Base-by-base conservation (phyloP, 1,140 invertebrate species). In the Drosophila jambulina region DNA sequence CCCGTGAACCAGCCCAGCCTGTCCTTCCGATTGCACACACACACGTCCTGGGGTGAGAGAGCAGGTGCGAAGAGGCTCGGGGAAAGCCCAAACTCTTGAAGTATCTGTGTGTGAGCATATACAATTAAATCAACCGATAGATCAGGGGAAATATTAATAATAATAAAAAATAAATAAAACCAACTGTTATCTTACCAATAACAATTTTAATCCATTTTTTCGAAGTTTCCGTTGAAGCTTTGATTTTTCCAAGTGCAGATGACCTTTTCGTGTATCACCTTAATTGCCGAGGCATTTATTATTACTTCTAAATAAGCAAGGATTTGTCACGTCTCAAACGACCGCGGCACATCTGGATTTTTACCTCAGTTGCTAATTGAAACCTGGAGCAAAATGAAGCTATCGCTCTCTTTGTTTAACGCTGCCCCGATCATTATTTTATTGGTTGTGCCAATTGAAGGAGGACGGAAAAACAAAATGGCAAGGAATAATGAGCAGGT, bases 31-130 rank as follows among this genome's bases (percentile, higher is more conserved):
- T 58, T 46, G 9, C 56, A 45, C 38, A 46, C 21, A 56, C 9
- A 36, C 34, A 40, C 70, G 78, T 45, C 38, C 56, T 61, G 38
- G 6, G 54, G 25, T 34, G 25, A 43, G 38, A n/a, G 49, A 17
- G 4, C 23, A 38, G 17, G 32, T 27, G 23, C 4, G 3, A 21
- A 21, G 13, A 27, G 7, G 36, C 27, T 36, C 15, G 29, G 12
- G 19, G 36, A 19, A n/a, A 15, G 27, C 40, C n/a, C 58, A 46
- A 80, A 19, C 34, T 29, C 9, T 21, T 2, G 1, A 25, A 19
- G 32, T 21, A 57, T 57, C n/a, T 40, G 10, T n/a, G 15, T 9
- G 10, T 49, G 23, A 1, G 38, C 7, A 8, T n/a, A 6, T 38
- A 6, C 1, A 38, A 17, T 17, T 38, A 38, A 38, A 38, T 15